These are phyloP conservation scores for Stegodyphus mimosarum DNA, from an alignment of 1,140 invertebrate species.

Conservation along the genomic window DNA sequence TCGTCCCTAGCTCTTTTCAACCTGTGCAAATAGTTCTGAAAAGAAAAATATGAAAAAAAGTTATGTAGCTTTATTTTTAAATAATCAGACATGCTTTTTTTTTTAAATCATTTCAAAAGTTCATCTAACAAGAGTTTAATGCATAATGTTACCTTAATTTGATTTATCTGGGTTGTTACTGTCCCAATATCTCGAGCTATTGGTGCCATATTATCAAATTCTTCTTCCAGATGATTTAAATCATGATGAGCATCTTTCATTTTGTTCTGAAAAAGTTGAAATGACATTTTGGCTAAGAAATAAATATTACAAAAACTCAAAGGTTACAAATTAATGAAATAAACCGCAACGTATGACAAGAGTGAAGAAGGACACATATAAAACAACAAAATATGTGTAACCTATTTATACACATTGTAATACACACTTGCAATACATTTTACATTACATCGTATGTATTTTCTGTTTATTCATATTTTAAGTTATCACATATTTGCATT, in stretches of 20 bases:
- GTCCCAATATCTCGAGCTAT: constrained; percentile 88
- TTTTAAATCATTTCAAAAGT: background rate
- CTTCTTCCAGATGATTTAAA: constrained; percentile 82
- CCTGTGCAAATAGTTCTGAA: constrained; percentile 66
- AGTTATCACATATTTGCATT: no score
- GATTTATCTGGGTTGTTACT: constrained; percentile 84
- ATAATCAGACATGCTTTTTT: background rate
- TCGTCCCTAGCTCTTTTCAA: constrained; percentile 49
- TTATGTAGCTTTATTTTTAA: background rate
- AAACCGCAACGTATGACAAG: background rate
- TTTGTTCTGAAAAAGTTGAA: constrained; percentile 73
- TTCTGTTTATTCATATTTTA: no score
- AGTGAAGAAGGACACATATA: background rate
- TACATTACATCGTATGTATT: no score
- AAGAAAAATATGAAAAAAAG: background rate
- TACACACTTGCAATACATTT: no score
- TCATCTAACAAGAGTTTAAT: no score
- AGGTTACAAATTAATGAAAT: background rate
- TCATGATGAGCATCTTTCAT: constrained; percentile 82
- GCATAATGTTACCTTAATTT: constrained; percentile 71
- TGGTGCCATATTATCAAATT: constrained; percentile 85
- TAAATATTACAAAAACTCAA: background rate
- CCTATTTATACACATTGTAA: no score
- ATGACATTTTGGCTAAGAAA: background rate
- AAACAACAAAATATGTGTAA: background rate